Percentiles rank a stretch among this genome's conserved stretches.
phyloP scores from a whole-genome alignment of 1,140 invertebrate species.

The Samia ricini region DNA sequence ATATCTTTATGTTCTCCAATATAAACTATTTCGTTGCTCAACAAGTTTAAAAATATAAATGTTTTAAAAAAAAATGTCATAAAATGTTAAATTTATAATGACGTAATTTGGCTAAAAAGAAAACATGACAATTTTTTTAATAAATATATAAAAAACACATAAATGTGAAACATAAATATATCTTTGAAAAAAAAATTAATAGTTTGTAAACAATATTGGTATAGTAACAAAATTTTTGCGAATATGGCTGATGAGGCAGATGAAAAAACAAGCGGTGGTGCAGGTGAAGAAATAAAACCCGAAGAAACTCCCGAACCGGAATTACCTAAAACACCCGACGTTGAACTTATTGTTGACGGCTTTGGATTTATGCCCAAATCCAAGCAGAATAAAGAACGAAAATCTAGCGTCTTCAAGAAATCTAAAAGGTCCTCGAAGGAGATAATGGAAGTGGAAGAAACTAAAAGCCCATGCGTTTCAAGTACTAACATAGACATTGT shows the following conservation, averaged over 20 bases:
- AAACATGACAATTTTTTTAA: conserved; percentile 20
- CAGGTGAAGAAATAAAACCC: background rate
- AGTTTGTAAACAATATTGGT: conserved; percentile 16
- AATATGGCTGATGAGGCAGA: conserved; percentile 51
- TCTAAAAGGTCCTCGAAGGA: background rate
- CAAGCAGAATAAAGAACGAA: background rate
- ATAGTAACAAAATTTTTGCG: conserved; percentile 23
- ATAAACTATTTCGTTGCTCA: background rate
- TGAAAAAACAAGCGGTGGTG: conserved; percentile 39
- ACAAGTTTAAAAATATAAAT: background rate
- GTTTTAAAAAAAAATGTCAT: background rate
- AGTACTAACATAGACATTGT: conserved; percentile 69
- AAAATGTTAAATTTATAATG: background rate
- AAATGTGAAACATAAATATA: conserved; percentile 27
- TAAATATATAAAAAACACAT: conserved; percentile 28
- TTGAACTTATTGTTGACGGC: conserved; percentile 60
- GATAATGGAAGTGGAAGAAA: background rate
- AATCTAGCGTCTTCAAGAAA: background rate
- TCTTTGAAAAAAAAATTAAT: conserved; percentile 6
- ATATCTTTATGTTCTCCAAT: background rate
- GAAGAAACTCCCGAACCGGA: conserved; percentile 25
- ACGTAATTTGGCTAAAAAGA: conserved; percentile 13
- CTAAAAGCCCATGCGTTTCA: conserved; percentile 48
- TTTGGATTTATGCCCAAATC: conserved; percentile 66
- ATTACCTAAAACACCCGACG: conserved; percentile 45